Base-by-base conservation (phyloP, 1,140 invertebrate species). In the Vanessa tameamea region DNA sequence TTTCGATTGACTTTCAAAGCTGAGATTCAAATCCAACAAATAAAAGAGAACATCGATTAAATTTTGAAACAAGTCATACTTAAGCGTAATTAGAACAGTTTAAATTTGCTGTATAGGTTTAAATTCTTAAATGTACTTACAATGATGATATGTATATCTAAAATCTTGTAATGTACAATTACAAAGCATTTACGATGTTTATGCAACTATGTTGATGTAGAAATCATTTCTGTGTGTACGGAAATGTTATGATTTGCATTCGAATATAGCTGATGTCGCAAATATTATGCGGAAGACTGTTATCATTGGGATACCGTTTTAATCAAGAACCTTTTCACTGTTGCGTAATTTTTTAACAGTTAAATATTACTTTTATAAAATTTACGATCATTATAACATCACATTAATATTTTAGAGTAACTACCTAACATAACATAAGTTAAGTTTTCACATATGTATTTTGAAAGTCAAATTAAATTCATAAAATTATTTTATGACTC, bases 161-260 rank as follows among this genome's bases (percentile, higher is more conserved):
- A 70, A 64, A 78, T 74, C 48, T 47, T 69, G 70, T 67, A 66
- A 76, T 78, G 78, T 76, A 75, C 73, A 76, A 77, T 77, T 81
- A 78, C 77, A 74, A 70, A 70, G 74, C 75, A 77, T 75, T 80
- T 77, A 77, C 68, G 72, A 74, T 65, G 69, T 73, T 82, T 80
- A 77, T 68, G 76, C 66, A 78, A 82, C 68, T 63, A 72, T 69
- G 69, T 72, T 73, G 76, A 75, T 78, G 75, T 64, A 74, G 77
- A 81, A 78, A 78, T 76, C 61, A 77, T 78, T 80, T 75, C 72
- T 73, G 72, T 75, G 64, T 69, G 66, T 68, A 67, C 77, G 79
- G 81, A 85, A 83, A 81, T 78, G 76, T 80, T 77, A 82, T 74
- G 70, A 83, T 82, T 85, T 81, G 77, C 78, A 82, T 80, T 78